These are phyloP conservation scores for Dyspetes luteomarginatus DNA, from an alignment of 2,888 invertebrate genomes.

Conservation along the genomic window DNA sequence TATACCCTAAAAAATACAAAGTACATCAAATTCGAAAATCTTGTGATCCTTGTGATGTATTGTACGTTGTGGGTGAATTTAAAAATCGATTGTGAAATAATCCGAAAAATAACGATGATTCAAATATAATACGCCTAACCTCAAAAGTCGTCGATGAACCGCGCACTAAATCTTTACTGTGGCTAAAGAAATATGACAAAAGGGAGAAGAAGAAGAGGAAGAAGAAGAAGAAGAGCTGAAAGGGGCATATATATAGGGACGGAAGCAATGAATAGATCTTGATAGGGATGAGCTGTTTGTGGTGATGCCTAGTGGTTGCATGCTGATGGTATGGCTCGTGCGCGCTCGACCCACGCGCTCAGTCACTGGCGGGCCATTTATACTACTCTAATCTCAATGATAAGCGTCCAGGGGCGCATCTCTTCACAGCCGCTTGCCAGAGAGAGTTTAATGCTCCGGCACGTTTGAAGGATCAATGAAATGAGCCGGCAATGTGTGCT, in stretches of 20 bases:
- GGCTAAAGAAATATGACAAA: neutral
- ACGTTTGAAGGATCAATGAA: slow-evolving; percentile 31
- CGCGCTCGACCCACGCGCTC: slow-evolving; percentile 37
- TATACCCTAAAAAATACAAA: too few relatives aligned
- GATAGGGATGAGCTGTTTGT: slow-evolving; percentile 26
- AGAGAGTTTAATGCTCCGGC: slow-evolving; percentile 1
- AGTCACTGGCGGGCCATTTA: slow-evolving; percentile 42
- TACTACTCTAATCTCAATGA: slow-evolving; percentile 56
- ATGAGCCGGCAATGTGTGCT: slow-evolving; percentile 29
- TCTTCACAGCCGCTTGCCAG: slow-evolving; percentile 43
- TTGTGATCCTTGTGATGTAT: too few relatives aligned
- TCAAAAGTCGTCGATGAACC: too few relatives aligned
- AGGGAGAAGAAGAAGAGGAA: neutral
- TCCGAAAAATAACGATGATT: neutral
- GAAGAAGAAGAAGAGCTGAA: neutral
- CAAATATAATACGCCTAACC: too few relatives aligned
- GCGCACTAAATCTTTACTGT: neutral
- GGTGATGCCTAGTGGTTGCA: slow-evolving; percentile 22
- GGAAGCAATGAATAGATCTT: slow-evolving; percentile 30
- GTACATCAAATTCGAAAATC: too few relatives aligned
- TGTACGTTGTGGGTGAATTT: too few relatives aligned
- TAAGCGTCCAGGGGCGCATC: slow-evolving; percentile 42
- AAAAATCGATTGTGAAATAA: too few relatives aligned
- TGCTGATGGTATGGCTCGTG: slow-evolving; percentile 24
- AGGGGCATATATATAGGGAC: neutral